Percentiles rank a stretch among this genome's conserved stretches.
Conservation (phyloP, 1,140 invertebrate genomes). For the Mactra quadrangularis region DNA sequence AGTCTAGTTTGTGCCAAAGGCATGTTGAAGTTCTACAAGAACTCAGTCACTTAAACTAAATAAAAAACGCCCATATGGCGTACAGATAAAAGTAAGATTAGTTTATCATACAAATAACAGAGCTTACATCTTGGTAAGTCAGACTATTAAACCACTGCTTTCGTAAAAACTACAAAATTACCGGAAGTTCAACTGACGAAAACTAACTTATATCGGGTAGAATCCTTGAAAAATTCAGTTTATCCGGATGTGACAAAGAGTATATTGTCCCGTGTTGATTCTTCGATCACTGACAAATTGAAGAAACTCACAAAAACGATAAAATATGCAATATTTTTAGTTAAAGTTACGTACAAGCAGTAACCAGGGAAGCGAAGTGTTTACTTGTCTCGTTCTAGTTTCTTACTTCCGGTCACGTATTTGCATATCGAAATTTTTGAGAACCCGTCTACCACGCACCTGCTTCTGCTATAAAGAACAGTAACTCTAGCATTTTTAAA, state of each 20-base stretch:
- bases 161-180: neutral
- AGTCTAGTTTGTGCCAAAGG: constrained; percentile 79
- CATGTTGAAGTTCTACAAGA: constrained; percentile 69
- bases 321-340: neutral
- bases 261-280: neutral
- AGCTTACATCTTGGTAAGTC: neutral
- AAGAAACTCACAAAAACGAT: neutral
- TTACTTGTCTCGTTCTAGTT: constrained; percentile 20
- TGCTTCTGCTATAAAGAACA: constrained; percentile 2
- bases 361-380: constrained; percentile 47
- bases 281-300: neutral
- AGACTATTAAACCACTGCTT: neutral
- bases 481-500: neutral
- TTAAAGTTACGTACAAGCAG: constrained; percentile 9
- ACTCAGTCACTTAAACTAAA: neutral
- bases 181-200: neutral
- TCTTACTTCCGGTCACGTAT: neutral
- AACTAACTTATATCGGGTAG: too few species aligned
- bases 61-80: neutral
- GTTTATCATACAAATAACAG: neutral
- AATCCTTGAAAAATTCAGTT: neutral
- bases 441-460: constrained; percentile 15
- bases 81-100: neutral
- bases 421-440: neutral
- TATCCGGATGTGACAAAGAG: neutral